phyloP scores from a whole-genome alignment of 2,113 vertebrate genomes.

The Leucoraja erinaceus region DNA sequence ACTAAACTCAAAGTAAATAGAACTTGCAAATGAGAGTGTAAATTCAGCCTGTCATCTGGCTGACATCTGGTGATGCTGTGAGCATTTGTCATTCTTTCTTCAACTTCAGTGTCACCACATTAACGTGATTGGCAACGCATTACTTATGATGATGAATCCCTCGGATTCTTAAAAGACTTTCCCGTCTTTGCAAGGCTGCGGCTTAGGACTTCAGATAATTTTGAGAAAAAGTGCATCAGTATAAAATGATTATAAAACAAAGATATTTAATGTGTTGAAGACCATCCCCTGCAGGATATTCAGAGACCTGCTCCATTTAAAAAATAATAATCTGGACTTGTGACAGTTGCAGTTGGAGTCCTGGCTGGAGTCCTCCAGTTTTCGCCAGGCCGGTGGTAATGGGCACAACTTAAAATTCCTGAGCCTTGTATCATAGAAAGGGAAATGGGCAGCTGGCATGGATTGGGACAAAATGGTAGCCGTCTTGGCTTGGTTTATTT shows the following conservation, averaged over 20 bases:
- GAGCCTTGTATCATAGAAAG: background rate
- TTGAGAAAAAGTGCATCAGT: background rate
- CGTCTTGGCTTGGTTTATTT: background rate
- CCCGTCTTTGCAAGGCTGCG: background rate
- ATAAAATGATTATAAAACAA: background rate
- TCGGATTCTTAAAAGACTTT: background rate
- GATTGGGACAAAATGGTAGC: background rate
- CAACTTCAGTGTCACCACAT: background rate
- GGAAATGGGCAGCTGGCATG: background rate
- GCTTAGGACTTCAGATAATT: background rate
- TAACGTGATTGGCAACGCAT: background rate
- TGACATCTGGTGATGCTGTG: background rate
- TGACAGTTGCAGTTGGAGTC: background rate
- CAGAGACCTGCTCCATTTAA: background rate
- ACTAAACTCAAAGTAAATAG: conserved; percentile 10
- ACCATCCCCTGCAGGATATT: background rate
- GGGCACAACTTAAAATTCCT: background rate
- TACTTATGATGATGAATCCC: background rate
- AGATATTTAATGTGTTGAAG: background rate
- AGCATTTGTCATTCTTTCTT: conserved; percentile 13
- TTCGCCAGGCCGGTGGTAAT: background rate
- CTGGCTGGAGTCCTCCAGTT: background rate
- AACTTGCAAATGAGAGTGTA: background rate
- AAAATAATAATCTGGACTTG: background rate
- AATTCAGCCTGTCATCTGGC: conserved; percentile 3